These are phyloP conservation scores for Melanotaenia boesemani DNA, from an alignment of 2,797 vertebrate genomes.

Conservation along the genomic window DNA sequence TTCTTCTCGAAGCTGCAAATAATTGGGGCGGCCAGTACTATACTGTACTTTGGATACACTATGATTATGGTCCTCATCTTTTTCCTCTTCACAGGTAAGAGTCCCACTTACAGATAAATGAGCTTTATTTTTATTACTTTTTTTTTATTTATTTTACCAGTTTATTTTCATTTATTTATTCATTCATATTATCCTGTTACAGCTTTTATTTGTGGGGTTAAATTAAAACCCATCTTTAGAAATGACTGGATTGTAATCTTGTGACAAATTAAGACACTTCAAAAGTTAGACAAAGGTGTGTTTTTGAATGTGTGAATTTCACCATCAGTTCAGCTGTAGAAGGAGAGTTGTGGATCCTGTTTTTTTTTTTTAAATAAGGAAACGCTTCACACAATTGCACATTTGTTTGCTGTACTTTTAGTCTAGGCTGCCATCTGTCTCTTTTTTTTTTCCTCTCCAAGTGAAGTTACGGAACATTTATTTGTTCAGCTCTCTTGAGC, in stretches of 20 bases:
- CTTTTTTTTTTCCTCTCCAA: not conserved
- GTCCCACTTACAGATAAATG: not conserved
- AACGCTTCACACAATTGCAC: not conserved
- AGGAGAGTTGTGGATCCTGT: constrained; percentile 57
- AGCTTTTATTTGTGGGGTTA: not conserved
- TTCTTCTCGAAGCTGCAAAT: constrained; percentile 95
- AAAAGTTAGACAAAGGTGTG: not conserved
- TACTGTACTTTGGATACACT: constrained; percentile 95
- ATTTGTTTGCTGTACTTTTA: constrained; percentile 6
- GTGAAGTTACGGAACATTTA: constrained; percentile 3
- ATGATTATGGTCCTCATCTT: constrained; percentile 95
- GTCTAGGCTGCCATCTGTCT: no score
- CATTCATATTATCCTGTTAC: not conserved
- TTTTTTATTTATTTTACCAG: no score
- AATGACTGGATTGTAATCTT: not conserved
- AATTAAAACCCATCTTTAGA: not conserved
- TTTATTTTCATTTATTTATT: not conserved
- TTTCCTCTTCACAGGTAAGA: constrained; percentile 93
- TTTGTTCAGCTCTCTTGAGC: constrained; percentile 1
- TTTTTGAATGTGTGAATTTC: no score
- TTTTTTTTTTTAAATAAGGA: not conserved
- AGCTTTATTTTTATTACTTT: no score
- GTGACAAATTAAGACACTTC: not conserved
- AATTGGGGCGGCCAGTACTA: constrained; percentile 88
- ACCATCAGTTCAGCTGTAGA: accelerated